phyloP scores from a whole-genome alignment of 2,888 invertebrate species.

The Caenorhabditis becei region DNA sequence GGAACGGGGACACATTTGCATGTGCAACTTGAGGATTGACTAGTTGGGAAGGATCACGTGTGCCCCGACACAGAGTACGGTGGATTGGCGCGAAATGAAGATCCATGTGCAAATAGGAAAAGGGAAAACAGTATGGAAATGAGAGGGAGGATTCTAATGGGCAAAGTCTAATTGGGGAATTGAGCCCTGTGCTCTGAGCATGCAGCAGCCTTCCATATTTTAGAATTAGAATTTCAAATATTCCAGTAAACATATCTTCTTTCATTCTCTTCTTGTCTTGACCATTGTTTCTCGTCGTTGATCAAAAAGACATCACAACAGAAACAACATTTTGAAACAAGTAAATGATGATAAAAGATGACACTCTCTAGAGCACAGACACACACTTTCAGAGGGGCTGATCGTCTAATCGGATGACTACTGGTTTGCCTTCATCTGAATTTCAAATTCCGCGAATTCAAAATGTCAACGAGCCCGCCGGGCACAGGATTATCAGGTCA shows the following conservation, averaged over 20 bases:
- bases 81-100: background rate
- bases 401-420: conserved; percentile 1
- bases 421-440: background rate
- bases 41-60: background rate
- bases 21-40: conserved; percentile 5
- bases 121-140: too few relatives aligned
- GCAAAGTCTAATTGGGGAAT: background rate
- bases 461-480: conserved; percentile 1
- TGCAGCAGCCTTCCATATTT: background rate
- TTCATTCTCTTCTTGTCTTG: conserved; percentile 12
- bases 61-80: background rate
- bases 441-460: background rate
- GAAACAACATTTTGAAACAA: conserved; percentile 1
- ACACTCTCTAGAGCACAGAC: background rate
- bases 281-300: background rate
- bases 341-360: conserved; percentile 1
- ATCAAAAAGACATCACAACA: conserved; percentile 17
- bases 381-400: background rate
- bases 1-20: conserved; percentile 5
- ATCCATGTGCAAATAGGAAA: too few relatives aligned
- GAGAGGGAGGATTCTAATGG: too few relatives aligned
- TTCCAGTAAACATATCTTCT: conserved; percentile 11
- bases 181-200: background rate
- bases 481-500: background rate
- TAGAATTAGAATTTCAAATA: conserved; percentile 8